A percentile compares a stretch with the other conserved stretches of the same genome.
Evolutionary conservation across 2,113 vertebrate genomes (phyloP).

Genomic region (Ctenomys sociabilis): DNA sequence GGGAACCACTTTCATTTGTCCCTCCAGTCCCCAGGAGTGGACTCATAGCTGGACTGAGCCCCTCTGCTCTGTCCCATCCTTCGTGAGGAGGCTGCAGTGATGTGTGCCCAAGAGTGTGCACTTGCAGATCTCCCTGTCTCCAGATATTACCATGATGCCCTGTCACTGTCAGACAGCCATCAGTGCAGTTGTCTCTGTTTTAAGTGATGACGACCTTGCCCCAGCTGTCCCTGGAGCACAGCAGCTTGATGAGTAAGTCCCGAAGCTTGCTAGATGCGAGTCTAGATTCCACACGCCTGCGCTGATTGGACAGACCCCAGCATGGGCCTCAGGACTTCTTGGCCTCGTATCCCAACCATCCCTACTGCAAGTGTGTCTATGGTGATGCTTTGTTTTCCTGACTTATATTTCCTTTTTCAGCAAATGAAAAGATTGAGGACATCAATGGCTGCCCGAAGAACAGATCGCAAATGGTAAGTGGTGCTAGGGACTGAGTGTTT

Average conservation of each 20-base stretch:
- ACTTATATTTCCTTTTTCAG: slow-evolving; percentile 86
- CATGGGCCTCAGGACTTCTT: slow-evolving; percentile 61
- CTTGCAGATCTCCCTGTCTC: neutral
- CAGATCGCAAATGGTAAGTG: slow-evolving; percentile 98
- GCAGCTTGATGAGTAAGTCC: slow-evolving; percentile 82
- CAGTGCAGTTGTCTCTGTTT: slow-evolving; percentile 90
- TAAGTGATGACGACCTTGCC: slow-evolving; percentile 81
- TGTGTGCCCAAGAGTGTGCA: neutral
- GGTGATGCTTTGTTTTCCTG: slow-evolving; percentile 62
- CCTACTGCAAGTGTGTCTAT: slow-evolving; percentile 35
- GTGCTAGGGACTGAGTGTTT: neutral
- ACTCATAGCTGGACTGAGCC: neutral
- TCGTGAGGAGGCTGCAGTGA: neutral
- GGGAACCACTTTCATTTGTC: neutral
- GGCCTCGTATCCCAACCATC: slow-evolving; percentile 73
- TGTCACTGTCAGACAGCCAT: slow-evolving; percentile 62
- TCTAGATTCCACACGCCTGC: slow-evolving; percentile 83
- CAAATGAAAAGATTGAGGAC: slow-evolving; percentile 99
- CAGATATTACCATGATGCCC: neutral
- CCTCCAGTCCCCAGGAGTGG: neutral
- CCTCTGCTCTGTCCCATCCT: neutral
- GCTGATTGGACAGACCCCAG: slow-evolving; percentile 80
- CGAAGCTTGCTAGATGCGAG: slow-evolving; percentile 80
- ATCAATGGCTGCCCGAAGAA: slow-evolving; percentile 99
- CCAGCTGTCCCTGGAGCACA: slow-evolving; percentile 92